Evolutionary conservation across 2,888 invertebrate species (phyloP), one percentile per base, ranked within the genome.

Genomic region (Acronicta psi): DNA sequence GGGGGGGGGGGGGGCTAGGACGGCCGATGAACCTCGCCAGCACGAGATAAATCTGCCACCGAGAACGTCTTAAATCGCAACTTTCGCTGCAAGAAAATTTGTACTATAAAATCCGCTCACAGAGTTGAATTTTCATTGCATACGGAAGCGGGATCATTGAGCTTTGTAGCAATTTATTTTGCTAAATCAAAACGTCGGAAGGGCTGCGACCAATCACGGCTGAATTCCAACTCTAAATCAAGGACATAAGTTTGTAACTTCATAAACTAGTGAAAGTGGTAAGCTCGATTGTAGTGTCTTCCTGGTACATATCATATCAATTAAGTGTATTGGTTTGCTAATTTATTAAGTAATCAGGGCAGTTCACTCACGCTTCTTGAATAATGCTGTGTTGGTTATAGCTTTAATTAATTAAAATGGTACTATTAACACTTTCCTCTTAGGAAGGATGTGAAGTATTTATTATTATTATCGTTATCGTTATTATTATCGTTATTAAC

Each of bases 271-370:
- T 51, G 68, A 77, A 74, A 77, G 78, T 84, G 80, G 82, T 87
- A 84, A 85, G 85, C 82, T 86, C 82, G 86, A 82, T 82, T 82
- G 81, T 84, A 77, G 82, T 79, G 75, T 85, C 88, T 93, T 93
- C 93, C 92, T 91, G 91, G 91, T 90, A 83, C 80, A 85, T 84
- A 85, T 90, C 83, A 88, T 91, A 90, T 90, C 91, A 91, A 91
- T 92, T 90, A 92, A 87, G 81, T 82, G 78, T 86, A 88, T 88
- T 87, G 83, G 85, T 81, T 85, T 71, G 89, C 85, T 87, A 91
- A 92, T 93, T 92, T 91, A 89, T 90, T 85, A 86, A 86, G 85
- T 89, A 91, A 90, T 87, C 84, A 82, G 89, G 88, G 84, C 88
- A 87, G 72, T 64, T 83, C 79, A 81, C 80, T 87, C 89, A 89